Evolutionary conservation across 2,797 vertebrate genomes (phyloP).

Genomic region (Sebastes kiyomatsui): DNA sequence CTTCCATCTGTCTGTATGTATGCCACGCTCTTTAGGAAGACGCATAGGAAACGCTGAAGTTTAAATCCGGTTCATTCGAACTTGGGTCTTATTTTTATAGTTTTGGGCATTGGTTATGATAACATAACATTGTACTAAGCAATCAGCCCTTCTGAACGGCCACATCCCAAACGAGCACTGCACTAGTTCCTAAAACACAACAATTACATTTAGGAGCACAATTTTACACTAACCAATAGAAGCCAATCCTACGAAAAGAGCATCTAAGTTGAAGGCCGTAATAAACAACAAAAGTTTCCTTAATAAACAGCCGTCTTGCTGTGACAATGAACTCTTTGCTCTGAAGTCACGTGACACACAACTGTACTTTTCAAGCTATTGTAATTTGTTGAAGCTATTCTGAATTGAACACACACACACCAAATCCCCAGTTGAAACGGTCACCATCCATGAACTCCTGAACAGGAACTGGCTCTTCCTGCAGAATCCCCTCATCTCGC

Average conservation of each 20-base stretch:
- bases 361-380: conserved; percentile 4
- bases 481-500: conserved; percentile 44
- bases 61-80: not conserved
- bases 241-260: not conserved
- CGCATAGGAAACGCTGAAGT: not conserved
- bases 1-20: not conserved
- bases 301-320: not conserved
- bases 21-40: not conserved
- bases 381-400: not conserved
- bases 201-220: not conserved
- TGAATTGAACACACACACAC: not conserved
- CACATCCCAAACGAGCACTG: too few relatives aligned
- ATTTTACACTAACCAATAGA: not conserved
- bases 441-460: conserved; percentile 34
- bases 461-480: conserved; percentile 70
- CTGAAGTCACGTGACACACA: not conserved
- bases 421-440: not conserved
- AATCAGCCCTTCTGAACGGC: too few relatives aligned
- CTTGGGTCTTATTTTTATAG: not conserved
- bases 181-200: not conserved
- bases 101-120: not conserved
- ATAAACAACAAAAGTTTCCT: not conserved
- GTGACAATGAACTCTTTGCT: not conserved
- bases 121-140: not conserved
- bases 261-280: not conserved